These are phyloP conservation scores for Solen grandis DNA, from an alignment of 1,140 invertebrate genomes.

Conservation along the genomic window DNA sequence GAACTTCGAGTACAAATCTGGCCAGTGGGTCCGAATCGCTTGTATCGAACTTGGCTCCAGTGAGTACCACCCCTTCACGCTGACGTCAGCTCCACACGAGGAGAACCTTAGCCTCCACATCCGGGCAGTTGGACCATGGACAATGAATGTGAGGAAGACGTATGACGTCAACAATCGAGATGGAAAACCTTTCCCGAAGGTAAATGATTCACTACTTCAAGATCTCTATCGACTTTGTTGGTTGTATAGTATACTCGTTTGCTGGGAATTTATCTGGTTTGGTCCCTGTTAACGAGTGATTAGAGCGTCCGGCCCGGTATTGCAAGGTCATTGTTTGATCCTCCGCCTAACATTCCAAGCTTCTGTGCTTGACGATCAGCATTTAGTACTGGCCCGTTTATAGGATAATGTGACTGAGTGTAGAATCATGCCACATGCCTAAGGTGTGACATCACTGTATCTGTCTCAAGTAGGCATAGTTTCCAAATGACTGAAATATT, in stretches of 20 bases:
- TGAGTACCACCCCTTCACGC: slow-evolving; percentile 98
- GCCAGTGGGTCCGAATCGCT: slow-evolving; percentile 93
- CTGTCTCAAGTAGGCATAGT: no score
- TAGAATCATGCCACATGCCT: no score
- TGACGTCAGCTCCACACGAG: slow-evolving; percentile 99
- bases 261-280: no score
- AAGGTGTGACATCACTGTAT: no score
- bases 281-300: neutral
- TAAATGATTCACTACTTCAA: slow-evolving; percentile 15
- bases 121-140: slow-evolving; percentile 83
- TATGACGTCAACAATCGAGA: slow-evolving; percentile 80
- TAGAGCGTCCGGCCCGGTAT: no score
- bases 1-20: slow-evolving; percentile 97
- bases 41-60: slow-evolving; percentile 93
- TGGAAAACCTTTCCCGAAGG: slow-evolving; percentile 76
- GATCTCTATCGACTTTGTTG: no score
- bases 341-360: no score
- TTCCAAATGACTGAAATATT: no score
- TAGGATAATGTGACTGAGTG: no score
- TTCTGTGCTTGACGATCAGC: no score
- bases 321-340: neutral
- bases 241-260: no score
- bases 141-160: slow-evolving; percentile 83
- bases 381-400: no score
- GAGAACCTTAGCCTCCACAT: slow-evolving; percentile 98